A percentile compares a stretch with the other conserved stretches of the same genome.
These are phyloP conservation scores for Microctonus brassicae DNA, from an alignment of 2,888 invertebrate species.

Conservation along the genomic window DNA sequence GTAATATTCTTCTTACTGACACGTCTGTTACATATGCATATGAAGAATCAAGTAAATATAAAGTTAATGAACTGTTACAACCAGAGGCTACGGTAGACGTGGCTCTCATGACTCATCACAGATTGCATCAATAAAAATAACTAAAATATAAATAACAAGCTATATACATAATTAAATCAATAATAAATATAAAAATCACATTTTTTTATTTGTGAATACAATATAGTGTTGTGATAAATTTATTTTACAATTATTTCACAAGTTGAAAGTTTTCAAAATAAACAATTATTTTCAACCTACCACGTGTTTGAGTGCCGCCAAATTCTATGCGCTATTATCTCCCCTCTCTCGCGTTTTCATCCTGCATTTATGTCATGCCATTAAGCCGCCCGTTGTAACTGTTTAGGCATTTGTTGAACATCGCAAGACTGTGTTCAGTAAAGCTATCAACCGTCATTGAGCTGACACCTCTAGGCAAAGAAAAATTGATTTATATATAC, in stretches of 20 bases:
- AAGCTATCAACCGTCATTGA: not conserved
- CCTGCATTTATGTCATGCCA: not conserved
- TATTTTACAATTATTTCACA: not conserved
- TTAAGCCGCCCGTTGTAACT: not conserved
- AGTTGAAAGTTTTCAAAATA: not conserved
- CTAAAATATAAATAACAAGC: not conserved
- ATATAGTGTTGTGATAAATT: not conserved
- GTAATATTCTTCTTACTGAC: constrained; percentile 92
- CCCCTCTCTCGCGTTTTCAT: not conserved
- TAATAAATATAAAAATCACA: constrained; percentile 14
- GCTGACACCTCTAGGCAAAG: not conserved
- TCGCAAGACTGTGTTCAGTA: too few relatives aligned
- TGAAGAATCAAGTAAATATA: constrained; percentile 88
- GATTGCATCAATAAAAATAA: constrained; percentile 67
- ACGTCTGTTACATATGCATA: constrained; percentile 92
- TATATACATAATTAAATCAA: not conserved
- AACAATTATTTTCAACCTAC: not conserved
- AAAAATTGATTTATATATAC: not conserved
- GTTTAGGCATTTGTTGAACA: not conserved
- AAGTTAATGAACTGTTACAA: constrained; percentile 82
- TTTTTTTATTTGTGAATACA: not conserved
- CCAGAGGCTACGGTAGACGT: constrained; percentile 90
- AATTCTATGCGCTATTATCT: not conserved
- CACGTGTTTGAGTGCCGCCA: not conserved
- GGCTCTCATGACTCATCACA: constrained; percentile 83